Evolutionary conservation across 1,140 invertebrate genomes (phyloP), one percentile per base, ranked within the genome.

Genomic region (Pseudomyrmex gracilis): DNA sequence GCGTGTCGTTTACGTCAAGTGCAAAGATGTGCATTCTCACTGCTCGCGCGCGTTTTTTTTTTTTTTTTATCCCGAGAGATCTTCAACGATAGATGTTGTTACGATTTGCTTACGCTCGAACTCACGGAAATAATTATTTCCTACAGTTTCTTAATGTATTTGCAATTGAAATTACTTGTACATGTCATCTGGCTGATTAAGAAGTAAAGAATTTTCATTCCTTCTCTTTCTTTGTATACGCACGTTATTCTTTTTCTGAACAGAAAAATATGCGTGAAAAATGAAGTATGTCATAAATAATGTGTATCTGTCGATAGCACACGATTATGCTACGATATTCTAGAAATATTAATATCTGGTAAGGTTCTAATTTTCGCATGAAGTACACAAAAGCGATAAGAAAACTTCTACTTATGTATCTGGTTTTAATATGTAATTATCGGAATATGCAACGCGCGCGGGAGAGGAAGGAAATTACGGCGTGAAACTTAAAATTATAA

Each of bases 1-100:
- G 92, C 89, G 88, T 92, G 90, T 92, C 91, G 91, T 88, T 87
- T 90, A 89, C 91, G 91, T 92, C 92, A 92, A 93, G 92, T 92
- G 92, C 92, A 92, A 90, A 91, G 90, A 92, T 92, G 34, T 34
- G 90, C 91, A 91, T 91, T 92, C 85, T 87, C 86, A 87, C 90
- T 83, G 86, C 83, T 84, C 80, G 58, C 49, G 43, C 78, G 82
- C 83, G 68, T 34, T 34, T 24, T 34, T 5, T 34, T 34, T 34
- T 5, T 34, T 34, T 34, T 34, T 34, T 7, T 34, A 34, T 34
- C 5, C 24, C 70, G 20, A 17, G 61, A 82, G 51, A 61, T 73
- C 61, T 51, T 85, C 67, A 67, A 77, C 34, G n/a, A 58, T 15
- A 51, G 34, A 51, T 34, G 7, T 24, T 34, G 47, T 47, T 17